Evolutionary conservation across 2,888 invertebrate genomes (phyloP).

Genomic region (Apocheima hispidaria): DNA sequence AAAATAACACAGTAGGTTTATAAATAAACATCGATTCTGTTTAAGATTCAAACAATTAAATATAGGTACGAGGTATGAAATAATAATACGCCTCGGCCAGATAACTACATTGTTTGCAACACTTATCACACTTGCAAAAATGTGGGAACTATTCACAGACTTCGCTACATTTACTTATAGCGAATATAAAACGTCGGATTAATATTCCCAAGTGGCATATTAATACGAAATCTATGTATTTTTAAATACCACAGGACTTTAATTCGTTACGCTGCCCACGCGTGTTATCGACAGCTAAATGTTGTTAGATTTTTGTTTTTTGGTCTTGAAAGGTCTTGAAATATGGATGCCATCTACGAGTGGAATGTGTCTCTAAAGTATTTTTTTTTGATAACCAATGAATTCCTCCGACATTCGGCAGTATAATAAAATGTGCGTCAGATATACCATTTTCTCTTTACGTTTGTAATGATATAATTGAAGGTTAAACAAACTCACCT

Average conservation of each 20-base stretch:
- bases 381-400: slow-evolving; percentile 32
- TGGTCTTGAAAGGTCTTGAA: slow-evolving; percentile 25
- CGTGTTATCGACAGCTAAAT: slow-evolving; percentile 27
- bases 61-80: slow-evolving; percentile 10
- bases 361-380: slow-evolving; percentile 24
- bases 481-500: no score
- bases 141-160: slow-evolving; percentile 30
- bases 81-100: slow-evolving; percentile 12
- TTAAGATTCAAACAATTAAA: not conserved
- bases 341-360: slow-evolving; percentile 13
- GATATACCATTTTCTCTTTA: slow-evolving; percentile 9
- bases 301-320: slow-evolving; percentile 21
- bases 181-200: slow-evolving; percentile 29
- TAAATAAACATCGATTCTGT: not conserved
- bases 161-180: slow-evolving; percentile 20
- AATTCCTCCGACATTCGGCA: slow-evolving; percentile 24
- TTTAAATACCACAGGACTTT: slow-evolving; percentile 21
- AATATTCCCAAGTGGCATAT: slow-evolving; percentile 14
- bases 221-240: slow-evolving; percentile 25
- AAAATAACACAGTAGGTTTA: not conserved
- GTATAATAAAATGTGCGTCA: slow-evolving; percentile 17
- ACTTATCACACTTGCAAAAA: slow-evolving; percentile 27
- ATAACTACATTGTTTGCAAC: slow-evolving; percentile 29
- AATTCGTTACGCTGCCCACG: slow-evolving; percentile 36
- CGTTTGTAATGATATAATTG: slow-evolving; percentile 10